Conservation (phyloP, 2,113 vertebrate species). For the Canis aureus region DNA sequence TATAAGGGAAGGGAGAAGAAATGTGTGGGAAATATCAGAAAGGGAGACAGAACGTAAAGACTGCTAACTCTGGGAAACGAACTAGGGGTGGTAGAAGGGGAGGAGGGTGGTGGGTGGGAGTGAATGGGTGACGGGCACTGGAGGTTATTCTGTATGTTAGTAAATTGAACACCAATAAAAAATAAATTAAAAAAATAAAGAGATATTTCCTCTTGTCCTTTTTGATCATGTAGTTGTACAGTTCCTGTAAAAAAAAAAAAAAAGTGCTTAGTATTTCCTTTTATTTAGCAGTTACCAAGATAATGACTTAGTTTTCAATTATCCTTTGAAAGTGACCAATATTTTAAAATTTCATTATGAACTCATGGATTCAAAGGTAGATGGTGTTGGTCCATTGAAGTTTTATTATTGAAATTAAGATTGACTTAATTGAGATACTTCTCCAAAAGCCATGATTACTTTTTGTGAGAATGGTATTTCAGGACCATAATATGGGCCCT, state of each 20-base stretch:
- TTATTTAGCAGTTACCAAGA: conserved; percentile 23
- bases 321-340: not conserved
- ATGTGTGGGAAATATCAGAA: too few species aligned
- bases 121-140: too few species aligned
- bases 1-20: too few species aligned
- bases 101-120: too few species aligned
- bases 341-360: conserved; percentile 14
- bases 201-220: not conserved
- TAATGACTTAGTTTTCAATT: not conserved
- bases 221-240: not conserved
- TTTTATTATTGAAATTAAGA: conserved; percentile 30
- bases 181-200: not conserved
- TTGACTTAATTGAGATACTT: not conserved
- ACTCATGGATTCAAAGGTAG: not conserved
- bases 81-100: too few species aligned
- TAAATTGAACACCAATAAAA: too few species aligned
- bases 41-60: too few species aligned
- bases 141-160: too few species aligned
- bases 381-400: not conserved
- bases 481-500: not conserved
- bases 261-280: not conserved
- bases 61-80: too few species aligned
- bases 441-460: not conserved
- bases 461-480: conserved; percentile 1
- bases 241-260: conserved; percentile 26